Conservation (phyloP, 2,113 vertebrate genomes). For the Stegastes partitus region DNA sequence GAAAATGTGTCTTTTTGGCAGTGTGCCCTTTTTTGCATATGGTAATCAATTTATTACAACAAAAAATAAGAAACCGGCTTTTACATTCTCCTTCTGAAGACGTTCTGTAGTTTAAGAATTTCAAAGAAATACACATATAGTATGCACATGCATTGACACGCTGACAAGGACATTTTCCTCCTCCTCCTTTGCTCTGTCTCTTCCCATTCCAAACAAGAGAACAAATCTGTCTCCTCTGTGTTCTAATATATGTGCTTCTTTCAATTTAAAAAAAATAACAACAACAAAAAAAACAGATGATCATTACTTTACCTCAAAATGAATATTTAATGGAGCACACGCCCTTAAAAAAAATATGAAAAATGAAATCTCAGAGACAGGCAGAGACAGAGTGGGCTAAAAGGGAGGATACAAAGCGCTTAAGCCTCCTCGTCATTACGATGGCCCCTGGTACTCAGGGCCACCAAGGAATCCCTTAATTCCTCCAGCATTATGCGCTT, state of each 20-base stretch:
- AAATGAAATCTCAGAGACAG: constrained; percentile 69
- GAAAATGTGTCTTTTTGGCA: constrained; percentile 41
- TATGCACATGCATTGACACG: background rate
- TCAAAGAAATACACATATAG: background rate
- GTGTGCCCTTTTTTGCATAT: constrained; percentile 22
- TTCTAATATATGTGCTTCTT: constrained; percentile 56
- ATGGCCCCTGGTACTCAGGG: constrained; percentile 91
- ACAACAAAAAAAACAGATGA: constrained; percentile 62
- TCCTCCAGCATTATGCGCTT: constrained; percentile 96
- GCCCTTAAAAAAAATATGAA: constrained; percentile 74
- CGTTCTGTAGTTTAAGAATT: background rate
- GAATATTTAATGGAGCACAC: constrained; percentile 74
- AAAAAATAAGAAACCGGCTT: background rate
- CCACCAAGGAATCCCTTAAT: constrained; percentile 94
- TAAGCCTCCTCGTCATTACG: constrained; percentile 92
- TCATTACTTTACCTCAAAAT: constrained; percentile 65
- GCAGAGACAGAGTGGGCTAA: constrained; percentile 57
- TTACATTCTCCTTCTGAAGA: background rate
- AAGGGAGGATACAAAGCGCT: constrained; percentile 85
- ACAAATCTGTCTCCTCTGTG: constrained; percentile 43
- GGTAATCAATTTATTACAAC: background rate
- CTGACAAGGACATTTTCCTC: constrained; percentile 7
- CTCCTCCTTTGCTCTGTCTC: background rate
- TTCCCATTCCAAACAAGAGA: constrained; percentile 31
- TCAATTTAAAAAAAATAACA: too few relatives aligned